These are phyloP conservation scores for Chlorocebus sabaeus DNA, from an alignment of 2,113 vertebrate species.

Conservation along the genomic window DNA sequence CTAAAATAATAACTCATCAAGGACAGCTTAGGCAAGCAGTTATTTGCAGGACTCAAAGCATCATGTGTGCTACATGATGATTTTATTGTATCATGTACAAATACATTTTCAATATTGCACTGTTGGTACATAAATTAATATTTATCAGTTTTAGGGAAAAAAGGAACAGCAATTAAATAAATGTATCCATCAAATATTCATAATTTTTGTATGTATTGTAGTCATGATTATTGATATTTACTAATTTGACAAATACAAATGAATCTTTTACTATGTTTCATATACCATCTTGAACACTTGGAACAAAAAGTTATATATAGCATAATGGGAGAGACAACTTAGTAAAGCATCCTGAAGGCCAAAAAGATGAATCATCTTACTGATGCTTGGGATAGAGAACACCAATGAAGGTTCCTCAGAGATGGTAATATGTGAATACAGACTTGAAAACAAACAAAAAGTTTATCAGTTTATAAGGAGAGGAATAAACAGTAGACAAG, in stretches of 20 bases:
- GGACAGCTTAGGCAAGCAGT: neutral
- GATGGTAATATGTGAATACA: neutral
- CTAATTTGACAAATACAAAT: neutral
- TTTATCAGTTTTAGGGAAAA: neutral
- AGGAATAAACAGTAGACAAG: neutral
- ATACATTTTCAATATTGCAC: neutral
- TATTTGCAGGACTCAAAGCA: neutral
- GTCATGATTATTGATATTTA: neutral
- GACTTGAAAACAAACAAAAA: neutral
- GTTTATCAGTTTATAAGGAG: neutral
- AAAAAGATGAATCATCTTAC: neutral
- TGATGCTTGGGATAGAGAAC: accelerated
- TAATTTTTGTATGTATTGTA: neutral
- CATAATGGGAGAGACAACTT: neutral
- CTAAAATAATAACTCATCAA: slow-evolving; percentile 42
- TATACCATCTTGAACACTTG: neutral
- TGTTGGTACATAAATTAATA: neutral
- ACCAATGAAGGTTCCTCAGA: neutral
- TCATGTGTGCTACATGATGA: neutral
- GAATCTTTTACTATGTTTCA: neutral
- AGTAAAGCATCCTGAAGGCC: neutral
- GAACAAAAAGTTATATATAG: neutral
- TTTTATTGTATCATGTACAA: neutral
- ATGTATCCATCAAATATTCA: neutral
- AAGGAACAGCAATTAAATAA: neutral